Base-by-base conservation (phyloP, 2,797 vertebrate species). In the Sebastolobus altivelis region DNA sequence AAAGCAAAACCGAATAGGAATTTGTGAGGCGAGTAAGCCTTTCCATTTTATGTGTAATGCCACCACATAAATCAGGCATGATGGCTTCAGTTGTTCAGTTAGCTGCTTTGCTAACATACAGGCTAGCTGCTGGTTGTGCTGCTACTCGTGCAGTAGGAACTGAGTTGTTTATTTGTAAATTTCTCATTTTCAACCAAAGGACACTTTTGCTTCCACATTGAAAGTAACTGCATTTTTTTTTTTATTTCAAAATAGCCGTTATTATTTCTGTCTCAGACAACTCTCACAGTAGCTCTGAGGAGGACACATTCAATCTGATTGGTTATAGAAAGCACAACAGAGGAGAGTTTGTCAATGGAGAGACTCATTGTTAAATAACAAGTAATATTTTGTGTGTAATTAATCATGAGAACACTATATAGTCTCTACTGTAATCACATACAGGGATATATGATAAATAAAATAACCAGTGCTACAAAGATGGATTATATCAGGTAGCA, bases 141-240 rank as follows among this genome's bases (percentile, higher is more conserved):
- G 18, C 18, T 49, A n/a, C 46, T 49, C 46, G 20, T 20, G 18
- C 4, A 20, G 4, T 29, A n/a, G 22, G 5, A 7, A 12, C 12
- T 37, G 18, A 10, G 18, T 65, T 37, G 27, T 22, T 22, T 25
- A 60, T 27, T 25, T 55, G n/a, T 31, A 12, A 77, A 25, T 66
- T 59, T 68, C 77, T 20, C 46, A 31, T 52, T 79, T 65, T 52
- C 25, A 65, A 3, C 35, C 4, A 10, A 52, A 62, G 5, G 16
- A 62, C 55, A 70, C 11, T 78, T 67, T 58, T 31, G 25, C 60
- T 58, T 75, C 56, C 27, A 29, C 16, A 29, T 25, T 72, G 18
- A 37, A 68, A 72, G 55, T 20, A 31, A 37, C n/a, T 8, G 2
- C 20, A 3, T 18, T 46, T 54, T 75, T 38, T 13, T 46, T 58